Evolutionary conservation across 1,140 invertebrate genomes (phyloP), one percentile per base, ranked within the genome.

Genomic region (Formica selysi): DNA sequence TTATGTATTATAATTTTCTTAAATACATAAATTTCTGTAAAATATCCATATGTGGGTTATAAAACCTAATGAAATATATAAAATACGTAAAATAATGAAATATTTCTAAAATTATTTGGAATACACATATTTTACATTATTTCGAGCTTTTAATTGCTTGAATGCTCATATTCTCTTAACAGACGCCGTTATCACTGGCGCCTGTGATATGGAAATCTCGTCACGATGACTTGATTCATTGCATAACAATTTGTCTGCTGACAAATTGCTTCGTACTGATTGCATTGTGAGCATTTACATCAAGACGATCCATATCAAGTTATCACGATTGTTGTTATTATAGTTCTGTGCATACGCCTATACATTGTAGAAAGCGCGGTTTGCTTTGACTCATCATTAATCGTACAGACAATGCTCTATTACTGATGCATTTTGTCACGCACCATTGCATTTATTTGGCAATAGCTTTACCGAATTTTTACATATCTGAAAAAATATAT

Each of bases 361-460:
- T 22, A 62, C 10, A 8, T 54, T 41, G 5, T 4, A n/a, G 10
- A 57, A 73, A 57, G 19, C 29, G 16, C 4, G 26, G 13, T 73
- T 36, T 51, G 1, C 10, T 57, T 73, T 36, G 48, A 57, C 29
- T 73, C 70, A 19, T 70, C 44, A 48, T 57, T 71, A 71, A 19
- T 26, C 13, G 22, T 26, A 32, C 3, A 54, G 26, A 44, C 16
- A 10, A 51, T 29, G n/a, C 32, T 41, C 62, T 2, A 76, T 62
- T 76, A 61, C 7, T 1, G 3, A 3, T 71, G 6, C 10, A 71
- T 51, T 71, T 51, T 54, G 19, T 22, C 26, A 44, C 19, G 11
- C 22, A 54, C n/a, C 32, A 32, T 32, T 71, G 19, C 26, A n/a
- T 73, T 73, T 2, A 48, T 73, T 73, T 51, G 26, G 36, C 36